Conservation (phyloP, 2,797 vertebrate genomes). For the Triplophysa bombifrons region DNA sequence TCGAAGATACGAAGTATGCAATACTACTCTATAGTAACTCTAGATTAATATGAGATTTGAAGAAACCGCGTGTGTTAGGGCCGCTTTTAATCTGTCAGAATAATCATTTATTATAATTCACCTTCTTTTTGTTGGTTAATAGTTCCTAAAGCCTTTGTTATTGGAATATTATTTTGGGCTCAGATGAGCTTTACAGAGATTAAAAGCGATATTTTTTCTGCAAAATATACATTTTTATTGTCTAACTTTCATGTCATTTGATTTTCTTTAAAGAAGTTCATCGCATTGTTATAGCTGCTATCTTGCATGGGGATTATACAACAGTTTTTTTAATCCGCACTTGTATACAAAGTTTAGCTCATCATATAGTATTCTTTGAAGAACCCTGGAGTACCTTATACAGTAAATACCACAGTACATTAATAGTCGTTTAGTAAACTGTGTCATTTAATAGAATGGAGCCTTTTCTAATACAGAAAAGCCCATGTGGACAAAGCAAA, state of each 20-base stretch:
- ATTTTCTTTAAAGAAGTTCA: too few species aligned
- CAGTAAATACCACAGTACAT: not conserved
- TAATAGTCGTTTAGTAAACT: not conserved
- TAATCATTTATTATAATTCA: slow-evolving; percentile 36
- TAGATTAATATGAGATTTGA: too few species aligned
- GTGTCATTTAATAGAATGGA: not conserved
- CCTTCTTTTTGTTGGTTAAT: slow-evolving; percentile 35
- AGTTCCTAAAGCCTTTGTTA: not conserved
- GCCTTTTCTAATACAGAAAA: not conserved
- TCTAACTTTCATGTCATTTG: too few species aligned
- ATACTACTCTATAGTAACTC: too few species aligned
- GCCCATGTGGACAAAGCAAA: not conserved
- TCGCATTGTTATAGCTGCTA: too few species aligned
- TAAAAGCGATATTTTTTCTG: not conserved
- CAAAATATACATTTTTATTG: not conserved
- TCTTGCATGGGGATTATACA: too few species aligned
- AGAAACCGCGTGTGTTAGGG: too few species aligned
- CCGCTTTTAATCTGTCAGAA: slow-evolving; percentile 25
- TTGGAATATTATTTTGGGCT: not conserved
- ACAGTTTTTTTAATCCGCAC: not conserved
- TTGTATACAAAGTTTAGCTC: not conserved
- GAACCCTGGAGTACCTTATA: not conserved
- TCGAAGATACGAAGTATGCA: too few species aligned
- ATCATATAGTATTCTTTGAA: not conserved
- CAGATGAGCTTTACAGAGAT: not conserved